phyloP scores from a whole-genome alignment of 1,140 invertebrate species.

The Lepidotrigona ventralis region DNA sequence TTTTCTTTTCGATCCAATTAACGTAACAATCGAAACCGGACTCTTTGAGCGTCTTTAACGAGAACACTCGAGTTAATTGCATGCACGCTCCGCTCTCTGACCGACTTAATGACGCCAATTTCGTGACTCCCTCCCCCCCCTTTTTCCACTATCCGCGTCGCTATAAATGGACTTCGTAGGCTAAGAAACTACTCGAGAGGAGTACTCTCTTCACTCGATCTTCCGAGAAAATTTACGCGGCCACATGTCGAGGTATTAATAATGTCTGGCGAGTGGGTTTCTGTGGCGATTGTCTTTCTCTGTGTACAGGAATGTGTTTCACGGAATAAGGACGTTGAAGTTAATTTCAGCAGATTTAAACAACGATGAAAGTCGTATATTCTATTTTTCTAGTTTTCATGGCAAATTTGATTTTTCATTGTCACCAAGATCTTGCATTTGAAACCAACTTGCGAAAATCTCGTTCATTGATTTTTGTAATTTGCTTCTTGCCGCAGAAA shows the following conservation, averaged over 20 bases:
- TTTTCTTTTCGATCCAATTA: constrained; percentile 30
- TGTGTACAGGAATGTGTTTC: neutral
- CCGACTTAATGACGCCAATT: constrained; percentile 1
- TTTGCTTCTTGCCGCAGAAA: no score
- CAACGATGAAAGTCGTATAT: no score
- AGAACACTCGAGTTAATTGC: neutral
- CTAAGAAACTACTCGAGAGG: neutral
- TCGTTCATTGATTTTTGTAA: no score
- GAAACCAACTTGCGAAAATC: no score
- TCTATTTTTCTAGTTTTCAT: no score
- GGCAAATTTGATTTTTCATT: no score
- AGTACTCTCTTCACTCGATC: neutral
- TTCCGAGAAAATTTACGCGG: neutral
- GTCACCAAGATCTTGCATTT: no score
- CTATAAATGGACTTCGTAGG: neutral
- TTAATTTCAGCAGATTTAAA: no score
- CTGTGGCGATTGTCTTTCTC: neutral
- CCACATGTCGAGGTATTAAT: neutral
- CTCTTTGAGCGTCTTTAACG: neutral
- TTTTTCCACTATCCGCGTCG: neutral
- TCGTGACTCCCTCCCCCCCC: neutral
- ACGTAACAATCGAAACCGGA: constrained; percentile 19
- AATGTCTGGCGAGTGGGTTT: neutral
- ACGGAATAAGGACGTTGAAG: no score
- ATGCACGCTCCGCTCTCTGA: neutral